phyloP scores from a whole-genome alignment of 2,797 vertebrate species.

The Ammospiza maritima region DNA sequence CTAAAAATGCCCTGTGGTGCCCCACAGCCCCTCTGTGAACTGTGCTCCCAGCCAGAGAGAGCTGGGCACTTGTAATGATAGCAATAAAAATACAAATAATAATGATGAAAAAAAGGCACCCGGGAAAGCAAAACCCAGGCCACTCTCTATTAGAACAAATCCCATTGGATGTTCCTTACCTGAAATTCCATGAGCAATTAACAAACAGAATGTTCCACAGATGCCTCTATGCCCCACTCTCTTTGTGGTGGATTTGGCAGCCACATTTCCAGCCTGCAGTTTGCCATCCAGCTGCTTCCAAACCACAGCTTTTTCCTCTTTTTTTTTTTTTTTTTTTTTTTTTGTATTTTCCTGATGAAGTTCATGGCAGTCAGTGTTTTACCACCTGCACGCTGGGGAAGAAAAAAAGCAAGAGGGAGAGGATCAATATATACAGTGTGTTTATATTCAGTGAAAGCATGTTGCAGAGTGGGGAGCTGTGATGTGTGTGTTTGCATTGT shows the following conservation, averaged over 20 bases:
- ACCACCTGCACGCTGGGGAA: conserved; percentile 70
- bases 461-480: conserved; percentile 67
- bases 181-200: neutral
- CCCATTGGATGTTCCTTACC: neutral
- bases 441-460: conserved; percentile 74
- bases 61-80: neutral
- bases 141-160: neutral
- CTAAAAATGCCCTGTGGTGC: neutral
- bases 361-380: conserved; percentile 75
- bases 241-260: neutral
- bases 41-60: neutral
- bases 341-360: neutral
- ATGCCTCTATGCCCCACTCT: neutral
- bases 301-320: conserved; percentile 50
- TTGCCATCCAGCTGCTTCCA: conserved; percentile 58
- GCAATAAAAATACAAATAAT: neutral
- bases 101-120: neutral
- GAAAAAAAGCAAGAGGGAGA: conserved; percentile 41
- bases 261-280: neutral
- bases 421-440: conserved; percentile 73
- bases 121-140: conserved; percentile 4
- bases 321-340: neutral
- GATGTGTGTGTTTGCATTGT: conserved; percentile 71
- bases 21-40: neutral
- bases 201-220: neutral